A percentile compares a stretch with the other conserved stretches of the same genome.
Conservation (phyloP, 2,888 invertebrate genomes). For the Leucophenga maculata region DNA sequence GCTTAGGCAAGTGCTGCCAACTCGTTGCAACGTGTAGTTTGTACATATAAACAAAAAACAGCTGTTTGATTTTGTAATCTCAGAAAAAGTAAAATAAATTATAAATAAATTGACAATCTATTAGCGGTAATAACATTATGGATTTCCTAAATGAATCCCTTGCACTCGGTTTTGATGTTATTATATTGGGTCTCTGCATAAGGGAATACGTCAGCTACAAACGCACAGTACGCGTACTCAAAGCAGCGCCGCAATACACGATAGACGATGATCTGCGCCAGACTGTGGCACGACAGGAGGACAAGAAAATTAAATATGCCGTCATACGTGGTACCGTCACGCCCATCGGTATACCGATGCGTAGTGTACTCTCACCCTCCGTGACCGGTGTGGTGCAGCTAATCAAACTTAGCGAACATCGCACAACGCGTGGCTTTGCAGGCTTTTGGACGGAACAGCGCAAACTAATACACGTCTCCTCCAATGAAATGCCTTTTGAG, state of each 20-base stretch:
- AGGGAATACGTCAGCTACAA: conserved; percentile 84
- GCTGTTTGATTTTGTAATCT: neutral
- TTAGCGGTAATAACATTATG: conserved; percentile 72
- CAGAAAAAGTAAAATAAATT: neutral
- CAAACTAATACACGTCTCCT: conserved; percentile 83
- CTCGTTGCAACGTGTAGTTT: neutral
- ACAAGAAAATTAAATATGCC: conserved; percentile 81
- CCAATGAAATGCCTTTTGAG: conserved; percentile 86
- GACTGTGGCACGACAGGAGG: conserved; percentile 77
- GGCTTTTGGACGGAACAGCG: conserved; percentile 91
- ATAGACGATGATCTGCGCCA: conserved; percentile 78
- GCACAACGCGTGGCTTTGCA: conserved; percentile 85
- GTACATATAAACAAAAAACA: conserved; percentile 4
- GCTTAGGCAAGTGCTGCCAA: too few relatives aligned
- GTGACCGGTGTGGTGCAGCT: conserved; percentile 86
- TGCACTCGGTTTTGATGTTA: conserved; percentile 81
- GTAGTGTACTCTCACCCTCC: conserved; percentile 81
- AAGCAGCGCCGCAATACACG: conserved; percentile 83
- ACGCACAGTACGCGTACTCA: conserved; percentile 79
- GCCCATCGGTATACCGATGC: conserved; percentile 83
- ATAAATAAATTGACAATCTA: neutral
- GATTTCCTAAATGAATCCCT: conserved; percentile 85
- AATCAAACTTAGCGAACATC: conserved; percentile 84
- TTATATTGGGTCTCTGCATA: conserved; percentile 82
- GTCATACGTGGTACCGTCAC: conserved; percentile 83